Percentiles rank a stretch among this genome's conserved stretches.
Evolutionary conservation across 2,888 invertebrate species (phyloP).

Genomic region (Ommatoiulus sabulosus): DNA sequence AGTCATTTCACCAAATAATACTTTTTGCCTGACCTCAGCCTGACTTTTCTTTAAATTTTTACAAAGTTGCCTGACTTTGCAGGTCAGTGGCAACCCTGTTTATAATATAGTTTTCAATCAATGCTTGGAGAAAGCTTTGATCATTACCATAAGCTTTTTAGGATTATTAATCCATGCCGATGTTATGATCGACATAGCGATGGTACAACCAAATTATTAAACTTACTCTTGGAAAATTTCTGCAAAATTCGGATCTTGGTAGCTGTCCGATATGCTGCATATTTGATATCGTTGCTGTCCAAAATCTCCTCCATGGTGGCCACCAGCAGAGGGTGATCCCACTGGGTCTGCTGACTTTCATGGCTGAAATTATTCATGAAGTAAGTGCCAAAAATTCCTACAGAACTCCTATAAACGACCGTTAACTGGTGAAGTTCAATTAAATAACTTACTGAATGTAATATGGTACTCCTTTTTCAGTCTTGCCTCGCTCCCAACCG

Average conservation of each 20-base stretch:
- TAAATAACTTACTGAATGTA: constrained; percentile 54
- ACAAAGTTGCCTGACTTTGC: no score
- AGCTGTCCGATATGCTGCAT: constrained; percentile 81
- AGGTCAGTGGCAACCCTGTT: no score
- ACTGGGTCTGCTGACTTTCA: constrained; percentile 56
- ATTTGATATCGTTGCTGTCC: constrained; percentile 75
- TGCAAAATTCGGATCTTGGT: constrained; percentile 77
- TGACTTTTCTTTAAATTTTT: no score
- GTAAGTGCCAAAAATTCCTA: not conserved
- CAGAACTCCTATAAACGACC: not conserved
- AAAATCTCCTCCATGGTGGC: constrained; percentile 59
- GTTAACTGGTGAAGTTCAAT: no score
- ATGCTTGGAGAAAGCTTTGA: no score
- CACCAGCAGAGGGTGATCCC: constrained; percentile 57
- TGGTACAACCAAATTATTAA: not conserved
- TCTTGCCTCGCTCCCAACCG: constrained; percentile 57
- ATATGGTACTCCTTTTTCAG: constrained; percentile 57
- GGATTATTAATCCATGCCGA: no score
- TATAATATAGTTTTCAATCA: no score
- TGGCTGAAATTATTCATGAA: constrained; percentile 52
- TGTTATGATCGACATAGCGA: no score
- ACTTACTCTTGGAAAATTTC: constrained; percentile 75
- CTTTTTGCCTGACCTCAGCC: no score
- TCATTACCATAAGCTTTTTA: no score
- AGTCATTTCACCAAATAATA: no score